phyloP scores from a whole-genome alignment of 2,113 vertebrate genomes.

The Leucoraja erinaceus region DNA sequence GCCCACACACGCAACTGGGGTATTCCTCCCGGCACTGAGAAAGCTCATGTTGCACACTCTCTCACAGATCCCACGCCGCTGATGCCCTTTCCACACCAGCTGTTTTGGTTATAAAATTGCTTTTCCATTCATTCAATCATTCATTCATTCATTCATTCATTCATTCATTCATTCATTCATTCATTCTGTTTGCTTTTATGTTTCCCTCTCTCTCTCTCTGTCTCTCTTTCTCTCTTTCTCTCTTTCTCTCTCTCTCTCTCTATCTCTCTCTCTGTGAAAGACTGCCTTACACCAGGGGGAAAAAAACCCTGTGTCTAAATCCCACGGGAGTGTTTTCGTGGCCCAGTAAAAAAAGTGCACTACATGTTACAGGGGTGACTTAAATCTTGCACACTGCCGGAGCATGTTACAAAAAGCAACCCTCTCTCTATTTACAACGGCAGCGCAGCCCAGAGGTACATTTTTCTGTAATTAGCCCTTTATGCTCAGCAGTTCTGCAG shows the following conservation, averaged over 20 bases:
- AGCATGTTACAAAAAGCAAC: constrained; percentile 52
- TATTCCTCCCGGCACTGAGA: background rate
- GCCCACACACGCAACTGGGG: background rate
- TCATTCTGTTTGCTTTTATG: constrained; percentile 4
- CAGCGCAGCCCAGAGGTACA: constrained; percentile 67
- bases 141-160: no score
- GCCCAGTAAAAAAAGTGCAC: background rate
- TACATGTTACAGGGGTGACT: background rate
- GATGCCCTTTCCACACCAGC: background rate
- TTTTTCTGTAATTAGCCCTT: constrained; percentile 85
- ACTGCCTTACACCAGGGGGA: background rate
- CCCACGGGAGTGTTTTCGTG: background rate
- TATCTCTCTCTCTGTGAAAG: no score
- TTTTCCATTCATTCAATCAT: constrained; percentile 16
- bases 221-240: background rate
- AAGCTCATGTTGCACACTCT: background rate
- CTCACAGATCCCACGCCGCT: background rate
- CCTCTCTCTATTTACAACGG: constrained; percentile 74
- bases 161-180: no score
- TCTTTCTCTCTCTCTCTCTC: no score
- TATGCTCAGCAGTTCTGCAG: constrained; percentile 82
- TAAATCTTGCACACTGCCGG: background rate
- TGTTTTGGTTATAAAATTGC: background rate
- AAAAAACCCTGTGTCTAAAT: background rate
- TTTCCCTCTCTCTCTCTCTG: no score